phyloP scores from a whole-genome alignment of 2,888 invertebrate species.

The Andrena bucephala region DNA sequence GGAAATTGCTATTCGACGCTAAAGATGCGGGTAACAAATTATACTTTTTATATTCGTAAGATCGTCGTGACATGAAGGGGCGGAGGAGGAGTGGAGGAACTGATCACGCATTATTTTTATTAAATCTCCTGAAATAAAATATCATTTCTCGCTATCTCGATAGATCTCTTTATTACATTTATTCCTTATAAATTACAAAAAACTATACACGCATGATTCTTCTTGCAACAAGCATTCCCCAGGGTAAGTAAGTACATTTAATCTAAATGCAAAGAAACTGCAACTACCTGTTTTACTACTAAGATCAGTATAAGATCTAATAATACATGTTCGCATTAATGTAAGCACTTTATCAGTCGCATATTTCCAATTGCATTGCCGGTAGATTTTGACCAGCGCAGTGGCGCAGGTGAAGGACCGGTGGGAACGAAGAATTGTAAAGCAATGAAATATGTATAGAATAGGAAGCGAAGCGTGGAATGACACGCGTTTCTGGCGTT shows the following conservation, averaged over 20 bases:
- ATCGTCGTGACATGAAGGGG: too few species aligned
- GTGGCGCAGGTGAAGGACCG: conserved; percentile 62
- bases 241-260: background rate
- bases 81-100: background rate
- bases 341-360: conserved; percentile 1
- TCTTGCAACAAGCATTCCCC: background rate
- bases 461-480: background rate
- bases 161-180: background rate
- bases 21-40: background rate
- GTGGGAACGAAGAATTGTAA: conserved; percentile 28
- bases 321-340: background rate
- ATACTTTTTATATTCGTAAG: background rate
- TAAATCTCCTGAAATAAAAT: background rate
- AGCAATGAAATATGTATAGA: background rate
- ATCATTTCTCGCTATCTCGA: background rate
- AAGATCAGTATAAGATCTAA: too few species aligned
- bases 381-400: conserved; percentile 40
- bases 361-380: conserved; percentile 15
- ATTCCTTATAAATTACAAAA: background rate
- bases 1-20: background rate
- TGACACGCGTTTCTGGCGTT: background rate
- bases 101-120: background rate
- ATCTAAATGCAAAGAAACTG: background rate
- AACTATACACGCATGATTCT: background rate
- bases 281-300: background rate